Percentiles rank a stretch among this genome's conserved stretches.
Conservation (phyloP, 2,113 vertebrate species). For the Salvelinus alpinus region DNA sequence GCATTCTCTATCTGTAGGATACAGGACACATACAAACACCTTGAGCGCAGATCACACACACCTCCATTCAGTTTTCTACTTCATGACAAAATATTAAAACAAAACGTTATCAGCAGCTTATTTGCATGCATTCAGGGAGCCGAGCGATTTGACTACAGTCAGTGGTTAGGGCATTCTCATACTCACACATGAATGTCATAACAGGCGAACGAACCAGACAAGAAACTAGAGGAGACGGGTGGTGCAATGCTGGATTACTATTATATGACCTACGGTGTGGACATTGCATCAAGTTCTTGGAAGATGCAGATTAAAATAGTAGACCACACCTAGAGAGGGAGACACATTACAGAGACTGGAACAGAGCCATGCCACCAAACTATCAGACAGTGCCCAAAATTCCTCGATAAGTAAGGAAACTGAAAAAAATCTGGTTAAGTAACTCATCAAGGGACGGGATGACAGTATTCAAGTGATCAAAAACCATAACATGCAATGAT, state of each 20-base stretch:
- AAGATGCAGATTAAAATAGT: slow-evolving; percentile 1
- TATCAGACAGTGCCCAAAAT: no score
- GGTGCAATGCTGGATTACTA: slow-evolving; percentile 26
- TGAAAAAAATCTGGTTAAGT: no score
- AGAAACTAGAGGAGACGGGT: slow-evolving; percentile 18
- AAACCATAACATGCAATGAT: not conserved
- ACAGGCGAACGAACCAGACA: slow-evolving; percentile 6
- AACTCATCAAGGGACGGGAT: no score
- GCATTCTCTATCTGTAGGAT: slow-evolving; percentile 90
- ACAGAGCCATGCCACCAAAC: no score
- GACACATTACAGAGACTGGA: not conserved
- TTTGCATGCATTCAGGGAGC: not conserved
- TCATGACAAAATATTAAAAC: not conserved
- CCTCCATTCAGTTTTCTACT: not conserved
- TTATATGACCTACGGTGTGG: slow-evolving; percentile 22
- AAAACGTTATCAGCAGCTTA: not conserved
- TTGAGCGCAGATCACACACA: not conserved
- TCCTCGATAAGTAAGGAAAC: no score
- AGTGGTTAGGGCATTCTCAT: not conserved
- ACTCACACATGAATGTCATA: not conserved
- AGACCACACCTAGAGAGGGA: not conserved
- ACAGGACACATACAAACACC: slow-evolving; percentile 1
- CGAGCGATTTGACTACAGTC: not conserved
- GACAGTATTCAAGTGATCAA: no score
- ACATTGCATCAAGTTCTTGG: slow-evolving; percentile 27